A percentile compares a stretch with the other conserved stretches of the same genome.
These are phyloP conservation scores for Muscina levida DNA, from an alignment of 2,888 invertebrate genomes.

Conservation along the genomic window DNA sequence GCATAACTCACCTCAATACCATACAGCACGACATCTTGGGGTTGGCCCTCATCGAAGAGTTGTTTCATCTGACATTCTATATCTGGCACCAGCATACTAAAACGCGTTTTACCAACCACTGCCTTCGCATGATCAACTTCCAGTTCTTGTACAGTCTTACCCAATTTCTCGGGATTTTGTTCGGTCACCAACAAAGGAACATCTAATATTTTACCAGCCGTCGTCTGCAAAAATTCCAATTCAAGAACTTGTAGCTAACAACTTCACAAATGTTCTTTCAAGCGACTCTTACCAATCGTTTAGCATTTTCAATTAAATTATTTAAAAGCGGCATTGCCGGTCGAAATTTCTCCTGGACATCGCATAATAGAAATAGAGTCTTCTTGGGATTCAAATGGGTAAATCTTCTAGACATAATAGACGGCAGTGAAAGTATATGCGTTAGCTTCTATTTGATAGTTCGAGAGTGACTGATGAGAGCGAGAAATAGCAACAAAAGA, in stretches of 20 bases:
- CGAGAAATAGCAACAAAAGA: neutral
- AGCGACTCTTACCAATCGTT: conserved; percentile 83
- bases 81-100: conserved; percentile 88
- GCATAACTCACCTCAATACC: conserved; percentile 85
- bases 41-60: conserved; percentile 79
- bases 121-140: conserved; percentile 83
- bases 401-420: conserved; percentile 38
- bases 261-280: too few relatives aligned
- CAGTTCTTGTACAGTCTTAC: conserved; percentile 86
- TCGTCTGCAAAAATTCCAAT: conserved; percentile 80
- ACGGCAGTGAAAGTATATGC: neutral
- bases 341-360: conserved; percentile 90
- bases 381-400: conserved; percentile 80
- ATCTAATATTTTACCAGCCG: conserved; percentile 83
- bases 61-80: conserved; percentile 82
- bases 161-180: conserved; percentile 87
- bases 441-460: neutral
- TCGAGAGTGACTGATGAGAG: too few relatives aligned
- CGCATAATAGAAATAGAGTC: conserved; percentile 89
- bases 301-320: conserved; percentile 86
- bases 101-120: conserved; percentile 86
- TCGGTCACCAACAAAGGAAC: conserved; percentile 86
- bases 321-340: conserved; percentile 87
- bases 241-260: neutral
- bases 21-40: conserved; percentile 83